Conservation (phyloP, 2,797 vertebrate genomes). For the Labeo calbasu region DNA sequence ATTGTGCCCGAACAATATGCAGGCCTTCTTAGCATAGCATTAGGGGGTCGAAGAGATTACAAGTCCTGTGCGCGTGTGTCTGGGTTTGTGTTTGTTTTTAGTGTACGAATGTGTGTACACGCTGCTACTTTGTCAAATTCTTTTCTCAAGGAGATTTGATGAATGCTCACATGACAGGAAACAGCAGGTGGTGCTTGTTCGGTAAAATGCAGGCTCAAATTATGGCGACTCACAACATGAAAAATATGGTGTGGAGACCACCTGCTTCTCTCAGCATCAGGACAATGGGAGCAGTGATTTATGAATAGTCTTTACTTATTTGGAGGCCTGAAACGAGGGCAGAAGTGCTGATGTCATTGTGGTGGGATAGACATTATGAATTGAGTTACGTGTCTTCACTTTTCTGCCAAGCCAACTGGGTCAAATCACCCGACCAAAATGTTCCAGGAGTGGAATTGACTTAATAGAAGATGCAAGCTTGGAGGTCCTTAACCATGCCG, state of each 20-base stretch:
- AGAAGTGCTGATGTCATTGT: slow-evolving; percentile 54
- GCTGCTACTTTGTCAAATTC: slow-evolving; percentile 56
- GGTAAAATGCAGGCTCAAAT: slow-evolving; percentile 52
- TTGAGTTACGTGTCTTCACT: slow-evolving; percentile 41
- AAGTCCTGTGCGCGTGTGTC: slow-evolving; percentile 16
- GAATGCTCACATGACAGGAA: slow-evolving; percentile 53
- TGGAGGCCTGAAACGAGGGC: slow-evolving; percentile 46
- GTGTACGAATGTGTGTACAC: slow-evolving; percentile 14
- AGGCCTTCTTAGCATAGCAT: not conserved
- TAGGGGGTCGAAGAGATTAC: slow-evolving; percentile 22
- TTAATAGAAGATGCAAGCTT: slow-evolving; percentile 27
- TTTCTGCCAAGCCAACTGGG: slow-evolving; percentile 32
- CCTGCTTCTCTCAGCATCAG: slow-evolving; percentile 59
- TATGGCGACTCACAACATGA: slow-evolving; percentile 53
- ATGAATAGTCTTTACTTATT: slow-evolving; percentile 49
- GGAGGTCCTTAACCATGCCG: not conserved
- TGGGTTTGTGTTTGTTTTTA: slow-evolving; percentile 16
- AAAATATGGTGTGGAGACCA: slow-evolving; percentile 44
- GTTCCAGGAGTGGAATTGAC: slow-evolving; percentile 31
- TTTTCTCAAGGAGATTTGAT: slow-evolving; percentile 50
- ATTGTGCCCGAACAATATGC: slow-evolving; percentile 18
- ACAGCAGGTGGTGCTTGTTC: slow-evolving; percentile 61
- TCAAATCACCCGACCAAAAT: not conserved
- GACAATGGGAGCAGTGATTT: slow-evolving; percentile 52
- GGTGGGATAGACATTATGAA: slow-evolving; percentile 52